A percentile compares a stretch with the other conserved stretches of the same genome.
phyloP scores from a whole-genome alignment of 64 coral and sea anemone genomes.

The Pocillopora verrucosa region DNA sequence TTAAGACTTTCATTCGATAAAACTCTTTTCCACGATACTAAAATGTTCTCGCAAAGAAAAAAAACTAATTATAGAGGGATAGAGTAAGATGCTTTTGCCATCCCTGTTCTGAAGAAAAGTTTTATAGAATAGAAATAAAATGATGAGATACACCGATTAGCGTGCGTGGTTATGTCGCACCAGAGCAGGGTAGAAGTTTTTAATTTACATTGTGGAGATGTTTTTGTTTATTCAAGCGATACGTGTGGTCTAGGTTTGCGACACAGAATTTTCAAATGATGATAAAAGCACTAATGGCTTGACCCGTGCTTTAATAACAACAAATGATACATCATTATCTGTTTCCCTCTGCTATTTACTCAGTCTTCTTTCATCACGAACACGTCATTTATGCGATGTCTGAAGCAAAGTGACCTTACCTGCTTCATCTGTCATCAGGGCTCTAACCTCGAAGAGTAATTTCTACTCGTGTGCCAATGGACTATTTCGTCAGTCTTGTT shows the following conservation, averaged over 20 bases:
- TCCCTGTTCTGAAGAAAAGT: no score
- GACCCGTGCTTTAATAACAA: background rate
- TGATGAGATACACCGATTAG: no score
- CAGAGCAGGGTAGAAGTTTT: no score
- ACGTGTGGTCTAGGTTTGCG: background rate
- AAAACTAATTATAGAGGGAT: no score
- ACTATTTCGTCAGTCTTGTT: background rate
- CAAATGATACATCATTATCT: background rate
- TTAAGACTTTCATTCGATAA: no score
- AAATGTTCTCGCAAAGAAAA: no score
- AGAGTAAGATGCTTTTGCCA: no score
- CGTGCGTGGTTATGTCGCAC: no score
- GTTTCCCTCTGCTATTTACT: background rate
- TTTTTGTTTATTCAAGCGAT: background rate
- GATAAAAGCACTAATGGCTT: background rate
- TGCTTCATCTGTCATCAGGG: background rate
- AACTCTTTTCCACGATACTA: no score
- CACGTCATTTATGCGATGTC: background rate
- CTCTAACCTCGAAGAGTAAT: background rate
- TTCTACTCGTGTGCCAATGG: background rate
- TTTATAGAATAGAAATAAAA: no score
- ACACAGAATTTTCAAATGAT: background rate
- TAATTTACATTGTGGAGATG: no score
- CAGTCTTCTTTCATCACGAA: conserved; percentile 19
- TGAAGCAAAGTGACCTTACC: background rate